A percentile compares a stretch with the other conserved stretches of the same genome.
Evolutionary conservation across 2,888 invertebrate species (phyloP).

Genomic region (Lepidochrysops patricia): DNA sequence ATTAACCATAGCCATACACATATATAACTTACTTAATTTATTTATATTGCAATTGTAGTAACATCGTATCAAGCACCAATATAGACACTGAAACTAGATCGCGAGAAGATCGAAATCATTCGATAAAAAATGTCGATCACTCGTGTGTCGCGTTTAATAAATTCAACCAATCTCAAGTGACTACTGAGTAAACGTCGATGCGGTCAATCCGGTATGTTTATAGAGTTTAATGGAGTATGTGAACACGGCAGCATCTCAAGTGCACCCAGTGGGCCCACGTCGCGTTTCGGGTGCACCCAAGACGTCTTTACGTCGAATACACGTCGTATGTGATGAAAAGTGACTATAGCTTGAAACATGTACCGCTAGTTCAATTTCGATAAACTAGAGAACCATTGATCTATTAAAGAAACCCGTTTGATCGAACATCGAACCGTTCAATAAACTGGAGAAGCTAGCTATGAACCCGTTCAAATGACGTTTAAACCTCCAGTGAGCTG

Average conservation of each 20-base stretch:
- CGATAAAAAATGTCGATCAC: background rate
- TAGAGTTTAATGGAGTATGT: constrained; percentile 56
- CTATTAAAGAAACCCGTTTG: too few species aligned
- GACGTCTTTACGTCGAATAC: background rate
- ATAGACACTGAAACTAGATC: too few species aligned
- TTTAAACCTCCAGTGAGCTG: too few species aligned
- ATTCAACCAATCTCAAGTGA: background rate
- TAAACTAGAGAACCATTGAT: too few species aligned
- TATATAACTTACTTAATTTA: background rate
- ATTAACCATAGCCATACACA: too few species aligned
- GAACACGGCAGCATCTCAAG: constrained; percentile 46
- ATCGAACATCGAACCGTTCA: too few species aligned
- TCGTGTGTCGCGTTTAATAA: background rate
- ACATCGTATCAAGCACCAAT: too few species aligned
- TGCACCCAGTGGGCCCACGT: constrained; percentile 29
- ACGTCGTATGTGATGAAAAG: background rate
- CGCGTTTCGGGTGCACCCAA: background rate
- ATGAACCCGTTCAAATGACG: too few species aligned
- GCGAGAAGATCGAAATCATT: background rate
- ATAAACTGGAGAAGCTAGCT: too few species aligned
- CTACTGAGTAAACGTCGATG: background rate
- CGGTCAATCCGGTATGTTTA: constrained; percentile 30
- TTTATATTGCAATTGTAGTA: too few species aligned
- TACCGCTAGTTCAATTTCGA: too few species aligned
- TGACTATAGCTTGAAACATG: too few species aligned